These are phyloP conservation scores for Diplodus puntazzo DNA, from an alignment of 2,797 vertebrate genomes.

Conservation along the genomic window DNA sequence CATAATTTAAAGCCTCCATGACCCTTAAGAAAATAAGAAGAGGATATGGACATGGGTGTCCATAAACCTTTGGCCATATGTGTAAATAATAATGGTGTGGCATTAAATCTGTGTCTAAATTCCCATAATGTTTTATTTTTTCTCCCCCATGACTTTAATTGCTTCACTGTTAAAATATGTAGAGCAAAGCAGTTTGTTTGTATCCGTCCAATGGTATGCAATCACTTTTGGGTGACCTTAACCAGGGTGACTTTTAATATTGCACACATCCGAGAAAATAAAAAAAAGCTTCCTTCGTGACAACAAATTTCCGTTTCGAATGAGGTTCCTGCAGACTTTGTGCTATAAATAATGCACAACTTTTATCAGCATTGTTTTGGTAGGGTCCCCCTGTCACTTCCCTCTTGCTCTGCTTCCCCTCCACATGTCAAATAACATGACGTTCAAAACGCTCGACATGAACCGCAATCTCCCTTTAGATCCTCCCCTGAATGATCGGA, in stretches of 20 bases:
- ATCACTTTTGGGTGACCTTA: neutral
- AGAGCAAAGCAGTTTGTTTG: neutral
- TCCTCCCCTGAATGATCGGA: slow-evolving; percentile 41
- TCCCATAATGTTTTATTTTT: neutral
- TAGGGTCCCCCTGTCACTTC: slow-evolving; percentile 20
- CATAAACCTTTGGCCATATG: neutral
- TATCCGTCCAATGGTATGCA: neutral
- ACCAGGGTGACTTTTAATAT: slow-evolving; percentile 15
- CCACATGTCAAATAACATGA: slow-evolving; percentile 47
- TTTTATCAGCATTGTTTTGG: slow-evolving; percentile 48
- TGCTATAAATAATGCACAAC: slow-evolving; percentile 56
- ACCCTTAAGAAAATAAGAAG: neutral
- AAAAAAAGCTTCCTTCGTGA: slow-evolving; percentile 24
- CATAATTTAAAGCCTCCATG: neutral
- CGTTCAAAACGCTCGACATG: slow-evolving; percentile 54
- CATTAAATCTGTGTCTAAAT: neutral
- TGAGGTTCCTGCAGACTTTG: slow-evolving; percentile 28
- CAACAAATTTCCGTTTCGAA: slow-evolving; percentile 47
- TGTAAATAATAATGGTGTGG: neutral
- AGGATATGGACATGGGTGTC: neutral
- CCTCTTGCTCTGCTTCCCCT: slow-evolving; percentile 26
- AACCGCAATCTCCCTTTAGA: slow-evolving; percentile 49
- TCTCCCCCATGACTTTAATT: neutral
- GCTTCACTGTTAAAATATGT: neutral
- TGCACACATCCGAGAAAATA: neutral